Percentiles rank a stretch among this genome's conserved stretches.
Evolutionary conservation across 2,797 vertebrate genomes (phyloP).

Genomic region (Remorina albescens): DNA sequence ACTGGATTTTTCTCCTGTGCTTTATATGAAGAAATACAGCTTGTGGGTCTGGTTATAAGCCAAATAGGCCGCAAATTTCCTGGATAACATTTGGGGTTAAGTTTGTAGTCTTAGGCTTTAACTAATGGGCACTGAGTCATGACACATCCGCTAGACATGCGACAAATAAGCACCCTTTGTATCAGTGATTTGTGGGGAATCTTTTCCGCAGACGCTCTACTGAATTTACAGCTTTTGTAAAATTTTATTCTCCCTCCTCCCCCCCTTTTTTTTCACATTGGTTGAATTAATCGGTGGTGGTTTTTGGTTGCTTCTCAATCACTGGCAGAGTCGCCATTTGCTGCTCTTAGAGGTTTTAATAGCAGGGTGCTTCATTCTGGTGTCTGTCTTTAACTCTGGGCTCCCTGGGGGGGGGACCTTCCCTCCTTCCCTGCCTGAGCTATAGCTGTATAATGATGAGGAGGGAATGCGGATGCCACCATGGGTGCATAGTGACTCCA

Average conservation of each 20-base stretch:
- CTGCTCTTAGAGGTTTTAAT: constrained; percentile 51
- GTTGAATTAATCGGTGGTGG: constrained; percentile 78
- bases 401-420: constrained; percentile 27
- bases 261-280: constrained; percentile 24
- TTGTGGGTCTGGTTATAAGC: constrained; percentile 78
- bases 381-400: constrained; percentile 53
- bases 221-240: constrained; percentile 34
- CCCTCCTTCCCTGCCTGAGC: constrained; percentile 55
- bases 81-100: constrained; percentile 22
- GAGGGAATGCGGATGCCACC: constrained; percentile 54
- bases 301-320: constrained; percentile 68
- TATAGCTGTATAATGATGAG: constrained; percentile 47
- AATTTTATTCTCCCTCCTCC: neutral
- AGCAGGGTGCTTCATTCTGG: constrained; percentile 68
- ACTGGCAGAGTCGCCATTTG: constrained; percentile 37
- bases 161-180: constrained; percentile 12
- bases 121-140: constrained; percentile 24
- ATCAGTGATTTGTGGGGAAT: constrained; percentile 38
- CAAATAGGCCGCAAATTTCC: constrained; percentile 29
- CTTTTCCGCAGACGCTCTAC: constrained; percentile 46
- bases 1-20: constrained; percentile 46
- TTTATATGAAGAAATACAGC: constrained; percentile 79
- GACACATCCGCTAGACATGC: neutral
- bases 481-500: constrained; percentile 50
- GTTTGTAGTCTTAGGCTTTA: constrained; percentile 26